These are phyloP conservation scores for Sebastes fasciatus DNA, from an alignment of 2,113 vertebrate species.

Conservation along the genomic window DNA sequence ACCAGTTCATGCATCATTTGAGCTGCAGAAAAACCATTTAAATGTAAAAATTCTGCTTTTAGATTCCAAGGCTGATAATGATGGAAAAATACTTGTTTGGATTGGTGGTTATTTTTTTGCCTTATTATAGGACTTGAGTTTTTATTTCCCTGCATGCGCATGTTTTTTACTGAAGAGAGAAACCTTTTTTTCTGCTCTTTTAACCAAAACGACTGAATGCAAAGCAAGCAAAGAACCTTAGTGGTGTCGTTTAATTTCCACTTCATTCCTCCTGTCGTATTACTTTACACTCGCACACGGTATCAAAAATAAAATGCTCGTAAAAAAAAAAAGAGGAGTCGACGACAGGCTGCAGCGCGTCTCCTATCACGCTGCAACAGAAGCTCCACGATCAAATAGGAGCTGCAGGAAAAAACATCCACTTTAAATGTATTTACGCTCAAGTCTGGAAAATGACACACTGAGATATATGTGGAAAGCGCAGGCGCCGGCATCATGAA, in stretches of 20 bases:
- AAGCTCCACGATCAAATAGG: conserved; percentile 58
- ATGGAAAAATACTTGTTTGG: conserved; percentile 26
- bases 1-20: conserved; percentile 10
- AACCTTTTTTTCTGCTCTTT: conserved; percentile 8
- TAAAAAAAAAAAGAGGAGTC: conserved; percentile 45
- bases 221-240: conserved; percentile 14
- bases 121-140: conserved; percentile 16
- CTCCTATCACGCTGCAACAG: conserved; percentile 3
- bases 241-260: conserved; percentile 41
- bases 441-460: conserved; percentile 68
- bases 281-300: conserved; percentile 46
- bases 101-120: conserved; percentile 18
- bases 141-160: conserved; percentile 27
- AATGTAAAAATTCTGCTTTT: conserved; percentile 10
- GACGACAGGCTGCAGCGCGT: conserved; percentile 61
- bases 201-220: conserved; percentile 13
- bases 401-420: conserved; percentile 61
- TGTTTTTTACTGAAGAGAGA: conserved; percentile 11
- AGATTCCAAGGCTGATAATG: conserved; percentile 7
- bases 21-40: conserved; percentile 7
- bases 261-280: conserved; percentile 40
- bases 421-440: conserved; percentile 76
- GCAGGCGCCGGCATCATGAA: conserved; percentile 84
- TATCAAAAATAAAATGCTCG: conserved; percentile 58
- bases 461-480: conserved; percentile 55